These are phyloP conservation scores for Lampris megalopsis DNA, from an alignment of 2,113 vertebrate species.

Conservation along the genomic window DNA sequence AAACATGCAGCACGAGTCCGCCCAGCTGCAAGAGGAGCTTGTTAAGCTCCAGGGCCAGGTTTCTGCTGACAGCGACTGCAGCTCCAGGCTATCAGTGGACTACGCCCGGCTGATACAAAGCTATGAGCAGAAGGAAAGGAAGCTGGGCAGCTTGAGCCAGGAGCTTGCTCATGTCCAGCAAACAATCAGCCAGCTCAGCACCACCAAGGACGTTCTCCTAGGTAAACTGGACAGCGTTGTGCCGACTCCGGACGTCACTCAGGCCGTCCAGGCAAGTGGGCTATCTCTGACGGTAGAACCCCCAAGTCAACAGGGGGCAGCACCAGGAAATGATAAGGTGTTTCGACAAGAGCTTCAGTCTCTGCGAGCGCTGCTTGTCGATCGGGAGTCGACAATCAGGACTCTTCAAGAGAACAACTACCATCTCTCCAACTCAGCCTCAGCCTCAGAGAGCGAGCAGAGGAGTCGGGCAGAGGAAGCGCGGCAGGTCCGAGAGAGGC, in stretches of 20 bases:
- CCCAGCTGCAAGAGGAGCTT: constrained; percentile 94
- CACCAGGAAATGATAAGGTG: constrained; percentile 49
- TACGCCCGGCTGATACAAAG: constrained; percentile 93
- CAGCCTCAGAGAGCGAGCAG: constrained; percentile 84
- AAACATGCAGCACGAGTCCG: constrained; percentile 98
- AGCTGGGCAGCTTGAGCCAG: constrained; percentile 87
- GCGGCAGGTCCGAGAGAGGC: constrained; percentile 84
- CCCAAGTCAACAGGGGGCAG: not conserved
- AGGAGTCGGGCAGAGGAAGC: constrained; percentile 84
- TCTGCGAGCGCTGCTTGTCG: constrained; percentile 81
- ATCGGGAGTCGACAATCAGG: constrained; percentile 86
- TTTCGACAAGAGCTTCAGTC: constrained; percentile 79
- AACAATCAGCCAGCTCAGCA: constrained; percentile 91
- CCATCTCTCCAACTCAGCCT: constrained; percentile 87
- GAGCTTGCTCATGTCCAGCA: constrained; percentile 94
- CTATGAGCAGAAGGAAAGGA: constrained; percentile 93
- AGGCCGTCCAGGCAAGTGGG: constrained; percentile 13
- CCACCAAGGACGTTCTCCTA: constrained; percentile 90
- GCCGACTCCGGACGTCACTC: constrained; percentile 61
- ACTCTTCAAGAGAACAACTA: constrained; percentile 96
- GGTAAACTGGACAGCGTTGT: constrained; percentile 88
- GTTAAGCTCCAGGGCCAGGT: constrained; percentile 91
- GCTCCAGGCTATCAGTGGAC: constrained; percentile 89
- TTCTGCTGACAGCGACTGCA: constrained; percentile 88
- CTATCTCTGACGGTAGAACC: constrained; percentile 28